Conservation (phyloP, 2,888 invertebrate species). For the Lissonota sp. region DNA sequence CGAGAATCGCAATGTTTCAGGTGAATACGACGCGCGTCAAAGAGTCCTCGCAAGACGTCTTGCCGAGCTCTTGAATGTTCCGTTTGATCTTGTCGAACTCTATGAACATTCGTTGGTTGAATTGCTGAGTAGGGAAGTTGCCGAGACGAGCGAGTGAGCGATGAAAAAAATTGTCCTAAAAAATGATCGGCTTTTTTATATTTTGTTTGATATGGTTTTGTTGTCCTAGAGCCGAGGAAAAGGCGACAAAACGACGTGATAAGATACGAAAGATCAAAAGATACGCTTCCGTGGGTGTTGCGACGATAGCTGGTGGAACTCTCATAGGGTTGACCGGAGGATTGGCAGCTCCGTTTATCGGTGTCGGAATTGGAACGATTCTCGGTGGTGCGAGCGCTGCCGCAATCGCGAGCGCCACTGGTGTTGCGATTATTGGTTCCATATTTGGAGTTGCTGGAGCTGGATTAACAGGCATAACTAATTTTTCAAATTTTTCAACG, state of each 20-base stretch:
- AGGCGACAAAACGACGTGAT: conserved; percentile 83
- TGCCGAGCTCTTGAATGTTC: conserved; percentile 85
- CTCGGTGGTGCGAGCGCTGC: conserved; percentile 84
- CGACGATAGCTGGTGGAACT: conserved; percentile 88
- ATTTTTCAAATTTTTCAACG: too few relatives aligned
- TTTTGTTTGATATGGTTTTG: conserved; percentile 3
- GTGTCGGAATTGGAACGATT: conserved; percentile 85
- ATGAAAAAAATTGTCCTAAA: not conserved
- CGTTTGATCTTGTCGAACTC: conserved; percentile 85
- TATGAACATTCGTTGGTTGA: conserved; percentile 86
- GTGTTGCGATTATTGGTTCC: conserved; percentile 86
- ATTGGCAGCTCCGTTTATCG: conserved; percentile 87
- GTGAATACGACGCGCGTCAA: conserved; percentile 87
- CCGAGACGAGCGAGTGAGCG: conserved; percentile 68
- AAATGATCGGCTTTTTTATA: too few relatives aligned
- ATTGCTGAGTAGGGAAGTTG: conserved; percentile 82
- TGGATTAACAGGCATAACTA: conserved; percentile 85
- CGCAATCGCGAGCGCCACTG: conserved; percentile 85
- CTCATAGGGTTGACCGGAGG: conserved; percentile 88
- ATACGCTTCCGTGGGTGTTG: conserved; percentile 87
- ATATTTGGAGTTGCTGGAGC: conserved; percentile 89
- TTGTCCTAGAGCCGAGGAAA: conserved; percentile 84
- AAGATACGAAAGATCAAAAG: conserved; percentile 86
- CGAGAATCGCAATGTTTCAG: conserved; percentile 70
- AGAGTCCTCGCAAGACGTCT: conserved; percentile 86